phyloP scores from a whole-genome alignment of 2,888 invertebrate species.

The Erebia epiphron region DNA sequence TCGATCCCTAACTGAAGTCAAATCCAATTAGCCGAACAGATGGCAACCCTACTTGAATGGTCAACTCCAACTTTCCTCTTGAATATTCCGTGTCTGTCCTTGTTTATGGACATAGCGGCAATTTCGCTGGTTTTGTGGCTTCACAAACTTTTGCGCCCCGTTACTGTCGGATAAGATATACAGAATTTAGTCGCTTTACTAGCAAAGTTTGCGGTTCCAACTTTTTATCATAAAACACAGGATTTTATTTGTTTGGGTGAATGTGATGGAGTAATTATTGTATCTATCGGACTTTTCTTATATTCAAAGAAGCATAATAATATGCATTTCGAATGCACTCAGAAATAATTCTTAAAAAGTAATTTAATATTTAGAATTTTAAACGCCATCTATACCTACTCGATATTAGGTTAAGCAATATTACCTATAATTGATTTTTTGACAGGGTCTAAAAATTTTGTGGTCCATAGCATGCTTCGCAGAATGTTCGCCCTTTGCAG shows the following conservation, averaged over 20 bases:
- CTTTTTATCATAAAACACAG: constrained; percentile 35
- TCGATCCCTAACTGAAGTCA: background rate
- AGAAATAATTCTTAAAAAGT: too few species aligned
- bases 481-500: too few species aligned
- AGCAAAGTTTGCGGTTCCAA: constrained; percentile 36
- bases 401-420: too few species aligned
- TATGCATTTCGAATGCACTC: too few species aligned
- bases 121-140: constrained; percentile 67
- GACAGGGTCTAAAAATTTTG: too few species aligned
- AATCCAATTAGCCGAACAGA: constrained; percentile 28
- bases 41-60: constrained; percentile 26
- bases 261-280: background rate
- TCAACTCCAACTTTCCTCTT: constrained; percentile 71
- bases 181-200: constrained; percentile 42
- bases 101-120: constrained; percentile 70
- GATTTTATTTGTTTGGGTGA: constrained; percentile 30
- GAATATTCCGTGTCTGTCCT: constrained; percentile 74
- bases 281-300: background rate
- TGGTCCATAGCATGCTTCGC: too few species aligned
- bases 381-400: too few species aligned
- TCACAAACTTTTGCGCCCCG: constrained; percentile 66
- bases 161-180: constrained; percentile 70
- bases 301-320: too few species aligned
- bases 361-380: too few species aligned
- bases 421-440: too few species aligned